Conservation (phyloP, 2,888 invertebrate genomes). For the Platycnemis pennipes region DNA sequence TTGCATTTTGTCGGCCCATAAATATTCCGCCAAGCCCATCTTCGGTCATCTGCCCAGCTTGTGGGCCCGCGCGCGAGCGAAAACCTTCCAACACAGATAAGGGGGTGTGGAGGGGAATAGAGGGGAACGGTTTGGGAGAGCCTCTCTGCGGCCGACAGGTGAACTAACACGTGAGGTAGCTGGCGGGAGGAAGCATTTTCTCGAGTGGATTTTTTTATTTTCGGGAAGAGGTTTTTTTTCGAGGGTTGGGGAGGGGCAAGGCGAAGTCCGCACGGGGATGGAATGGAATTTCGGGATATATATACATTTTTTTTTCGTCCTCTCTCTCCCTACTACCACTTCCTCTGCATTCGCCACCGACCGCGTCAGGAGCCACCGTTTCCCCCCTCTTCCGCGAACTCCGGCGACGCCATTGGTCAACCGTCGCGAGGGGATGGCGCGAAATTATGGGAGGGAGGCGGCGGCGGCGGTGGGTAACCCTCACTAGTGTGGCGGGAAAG, state of each 20-base stretch:
- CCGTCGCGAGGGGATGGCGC: not conserved
- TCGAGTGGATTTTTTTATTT: not conserved
- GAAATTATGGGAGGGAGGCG: not conserved
- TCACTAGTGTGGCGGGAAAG: not conserved
- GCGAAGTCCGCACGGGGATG: too few species aligned
- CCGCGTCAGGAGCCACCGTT: too few species aligned
- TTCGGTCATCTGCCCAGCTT: not conserved
- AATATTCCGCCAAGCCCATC: not conserved
- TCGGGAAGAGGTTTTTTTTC: not conserved
- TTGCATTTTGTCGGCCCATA: not conserved
- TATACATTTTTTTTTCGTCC: too few species aligned
- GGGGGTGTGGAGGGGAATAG: not conserved
- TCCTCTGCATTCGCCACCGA: not conserved
- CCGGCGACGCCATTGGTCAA: constrained; percentile 3
- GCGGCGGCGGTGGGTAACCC: not conserved
- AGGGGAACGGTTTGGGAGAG: too few species aligned
- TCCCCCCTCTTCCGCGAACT: not conserved
- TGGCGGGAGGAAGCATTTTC: constrained; percentile 4
- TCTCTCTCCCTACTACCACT: not conserved
- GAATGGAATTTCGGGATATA: not conserved
- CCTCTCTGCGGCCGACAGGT: constrained; percentile 8
- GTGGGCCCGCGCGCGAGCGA: not conserved
- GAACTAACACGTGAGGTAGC: not conserved
- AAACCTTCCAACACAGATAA: not conserved
- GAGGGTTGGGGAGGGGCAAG: not conserved